Percentiles rank a stretch among this genome's conserved stretches.
Evolutionary conservation across 2,888 invertebrate species (phyloP).

Genomic region (Frankliniella fusca): DNA sequence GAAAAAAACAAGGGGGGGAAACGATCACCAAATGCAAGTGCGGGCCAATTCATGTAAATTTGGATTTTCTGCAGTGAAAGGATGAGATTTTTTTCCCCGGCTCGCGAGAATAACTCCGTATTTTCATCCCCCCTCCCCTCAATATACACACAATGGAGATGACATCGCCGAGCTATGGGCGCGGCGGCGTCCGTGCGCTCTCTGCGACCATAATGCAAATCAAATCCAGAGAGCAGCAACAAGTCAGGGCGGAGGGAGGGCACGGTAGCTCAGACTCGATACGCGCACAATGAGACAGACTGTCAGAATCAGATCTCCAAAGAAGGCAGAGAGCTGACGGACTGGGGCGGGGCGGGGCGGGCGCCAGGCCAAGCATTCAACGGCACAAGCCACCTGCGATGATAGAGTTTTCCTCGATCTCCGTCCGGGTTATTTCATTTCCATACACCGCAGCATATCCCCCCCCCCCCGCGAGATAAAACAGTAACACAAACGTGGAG

Average conservation of each 20-base stretch:
- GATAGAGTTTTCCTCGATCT: no score
- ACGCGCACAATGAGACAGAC: background rate
- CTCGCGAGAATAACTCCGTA: background rate
- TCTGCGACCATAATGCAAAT: background rate
- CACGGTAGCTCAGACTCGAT: background rate
- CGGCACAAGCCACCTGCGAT: no score
- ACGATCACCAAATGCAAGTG: no score
- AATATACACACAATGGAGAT: slow-evolving; percentile 1
- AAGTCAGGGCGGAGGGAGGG: background rate
- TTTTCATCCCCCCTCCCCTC: background rate
- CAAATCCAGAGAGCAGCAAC: background rate
- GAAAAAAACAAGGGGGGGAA: background rate
- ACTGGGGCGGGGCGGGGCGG: no score
- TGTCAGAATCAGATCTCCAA: no score
- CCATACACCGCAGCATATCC: no score
- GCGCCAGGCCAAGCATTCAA: no score
- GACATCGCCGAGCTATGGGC: background rate
- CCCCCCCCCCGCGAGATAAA: no score
- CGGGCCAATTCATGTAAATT: background rate
- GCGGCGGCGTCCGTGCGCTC: background rate
- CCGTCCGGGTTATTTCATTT: no score
- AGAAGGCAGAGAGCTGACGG: no score
- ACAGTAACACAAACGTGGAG: no score
- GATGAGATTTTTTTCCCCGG: background rate
- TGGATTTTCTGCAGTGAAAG: background rate